These are phyloP conservation scores for Dinoponera quadriceps DNA, from an alignment of 1,140 invertebrate species.

Conservation along the genomic window DNA sequence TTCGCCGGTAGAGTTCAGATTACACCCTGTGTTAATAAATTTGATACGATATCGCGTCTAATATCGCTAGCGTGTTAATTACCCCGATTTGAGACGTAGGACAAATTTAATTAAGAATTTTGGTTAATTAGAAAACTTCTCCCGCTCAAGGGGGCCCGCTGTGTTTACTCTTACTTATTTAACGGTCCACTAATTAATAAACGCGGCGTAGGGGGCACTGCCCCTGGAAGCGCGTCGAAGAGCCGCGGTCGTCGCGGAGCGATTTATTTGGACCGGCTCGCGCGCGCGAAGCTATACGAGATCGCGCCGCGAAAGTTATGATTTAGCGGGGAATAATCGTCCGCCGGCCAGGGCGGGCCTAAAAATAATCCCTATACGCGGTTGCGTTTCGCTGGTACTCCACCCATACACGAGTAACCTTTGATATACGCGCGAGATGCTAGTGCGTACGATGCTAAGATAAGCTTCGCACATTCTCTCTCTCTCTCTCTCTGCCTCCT, in stretches of 20 bases:
- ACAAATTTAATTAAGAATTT: conserved; percentile 25
- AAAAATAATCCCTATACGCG: conserved; percentile 70
- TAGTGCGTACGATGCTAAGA: conserved; percentile 67
- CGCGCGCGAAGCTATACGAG: conserved; percentile 10
- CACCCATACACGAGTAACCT: conserved; percentile 45
- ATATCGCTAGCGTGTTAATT: conserved; percentile 7
- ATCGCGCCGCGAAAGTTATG: conserved; percentile 72
- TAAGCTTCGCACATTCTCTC: conserved; percentile 53
- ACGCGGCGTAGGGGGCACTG: background rate
- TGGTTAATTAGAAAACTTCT: conserved; percentile 12
- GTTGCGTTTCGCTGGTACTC: conserved; percentile 61
- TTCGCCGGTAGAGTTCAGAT: too few relatives aligned
- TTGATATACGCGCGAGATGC: conserved; percentile 14
- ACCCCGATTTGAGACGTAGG: background rate
- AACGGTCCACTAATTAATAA: conserved; percentile 24
- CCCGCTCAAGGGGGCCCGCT: background rate
- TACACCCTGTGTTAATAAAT: background rate
- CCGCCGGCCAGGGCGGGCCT: conserved; percentile 58
- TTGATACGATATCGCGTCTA: background rate
- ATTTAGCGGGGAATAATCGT: conserved; percentile 76
- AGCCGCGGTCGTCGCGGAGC: conserved; percentile 30
- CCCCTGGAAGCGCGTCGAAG: background rate
- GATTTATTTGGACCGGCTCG: conserved; percentile 61
- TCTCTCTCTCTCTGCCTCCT: conserved; percentile 24
- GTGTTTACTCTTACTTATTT: conserved; percentile 23